phyloP scores from a whole-genome alignment of 2,797 vertebrate genomes.

The Vultur gryphus region DNA sequence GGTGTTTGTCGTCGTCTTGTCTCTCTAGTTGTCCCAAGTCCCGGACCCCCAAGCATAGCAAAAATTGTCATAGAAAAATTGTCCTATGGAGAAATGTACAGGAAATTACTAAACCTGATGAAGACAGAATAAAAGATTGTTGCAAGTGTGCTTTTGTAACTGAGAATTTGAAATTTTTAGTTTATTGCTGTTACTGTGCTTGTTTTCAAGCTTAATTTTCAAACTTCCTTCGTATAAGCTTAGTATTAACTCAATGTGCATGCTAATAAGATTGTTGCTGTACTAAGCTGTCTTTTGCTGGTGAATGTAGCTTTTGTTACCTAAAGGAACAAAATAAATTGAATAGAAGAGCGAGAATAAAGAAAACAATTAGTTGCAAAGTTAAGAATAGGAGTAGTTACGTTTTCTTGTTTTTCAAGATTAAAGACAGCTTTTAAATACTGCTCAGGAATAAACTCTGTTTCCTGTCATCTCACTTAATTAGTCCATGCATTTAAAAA shows the following conservation, averaged over 20 bases:
- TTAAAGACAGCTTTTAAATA: background rate
- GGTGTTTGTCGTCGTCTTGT: constrained; percentile 8
- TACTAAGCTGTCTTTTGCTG: background rate
- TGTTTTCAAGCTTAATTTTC: constrained; percentile 11
- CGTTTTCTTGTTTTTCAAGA: background rate
- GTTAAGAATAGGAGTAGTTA: background rate
- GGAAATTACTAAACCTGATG: background rate
- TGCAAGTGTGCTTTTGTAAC: background rate
- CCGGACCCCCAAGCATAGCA: background rate
- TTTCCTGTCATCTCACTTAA: background rate
- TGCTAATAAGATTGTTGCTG: background rate
- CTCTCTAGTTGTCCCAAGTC: constrained; percentile 20
- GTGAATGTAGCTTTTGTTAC: background rate
- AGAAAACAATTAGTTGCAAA: background rate
- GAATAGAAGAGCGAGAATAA: background rate
- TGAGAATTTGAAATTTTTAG: background rate
- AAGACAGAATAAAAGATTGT: background rate
- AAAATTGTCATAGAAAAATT: constrained; percentile 26
- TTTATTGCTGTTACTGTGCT: background rate
- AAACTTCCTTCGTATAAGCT: background rate
- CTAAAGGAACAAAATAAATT: background rate
- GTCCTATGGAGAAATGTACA: background rate
- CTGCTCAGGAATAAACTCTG: background rate
- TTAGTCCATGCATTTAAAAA: background rate
- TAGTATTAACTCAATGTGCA: background rate